Base-by-base conservation (phyloP, 2,797 vertebrate species). In the Hephaestus fuliginosus region DNA sequence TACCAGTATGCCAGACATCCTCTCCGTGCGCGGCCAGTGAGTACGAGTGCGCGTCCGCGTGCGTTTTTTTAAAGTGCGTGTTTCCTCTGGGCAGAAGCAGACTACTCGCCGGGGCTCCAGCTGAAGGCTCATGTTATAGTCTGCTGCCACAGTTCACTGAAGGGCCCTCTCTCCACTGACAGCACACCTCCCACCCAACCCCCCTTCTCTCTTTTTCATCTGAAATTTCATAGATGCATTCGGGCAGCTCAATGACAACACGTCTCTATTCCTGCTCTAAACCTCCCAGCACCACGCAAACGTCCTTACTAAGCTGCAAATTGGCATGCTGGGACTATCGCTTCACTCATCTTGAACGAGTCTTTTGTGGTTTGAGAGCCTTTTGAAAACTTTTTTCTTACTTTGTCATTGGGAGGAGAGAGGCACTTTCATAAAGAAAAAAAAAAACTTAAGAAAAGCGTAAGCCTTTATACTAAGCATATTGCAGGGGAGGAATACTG, bases 171-270 rank as follows among this genome's bases (percentile, higher is more conserved):
- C 75, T 79, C 76, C 60, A 41, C 68, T 91, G 90, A 89, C 90
- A 92, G 81, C 77, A 13, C 57, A 25, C 57, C 63, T 11, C 64
- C 15, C 41, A 2, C 10, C 76, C 25, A 30, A 76, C 75, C 76
- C 46, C 14, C 36, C 4, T 3, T 30, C 30, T 33, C 30, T 33
- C 15, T 68, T 61, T 81, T 93, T 91, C 89, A 93, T 92, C 89
- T 90, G 76, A 93, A 88, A 89, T 92, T 89, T 93, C 84, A 91
- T 75, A 92, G 92, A 93, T 88, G 92, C 89, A 80, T 91, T 90
- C 70, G 73, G 89, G 92, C 91, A 85, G 91, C 92, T 95, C 92
- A 93, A 88, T 94, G 93, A 94, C 94, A 94, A 92, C 89, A 86
- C 80, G 84, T 93, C 93, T 94, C 86, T 89, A 93, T 94, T 92